phyloP scores from a whole-genome alignment of 2,113 vertebrate species.

The Tyto alba region DNA sequence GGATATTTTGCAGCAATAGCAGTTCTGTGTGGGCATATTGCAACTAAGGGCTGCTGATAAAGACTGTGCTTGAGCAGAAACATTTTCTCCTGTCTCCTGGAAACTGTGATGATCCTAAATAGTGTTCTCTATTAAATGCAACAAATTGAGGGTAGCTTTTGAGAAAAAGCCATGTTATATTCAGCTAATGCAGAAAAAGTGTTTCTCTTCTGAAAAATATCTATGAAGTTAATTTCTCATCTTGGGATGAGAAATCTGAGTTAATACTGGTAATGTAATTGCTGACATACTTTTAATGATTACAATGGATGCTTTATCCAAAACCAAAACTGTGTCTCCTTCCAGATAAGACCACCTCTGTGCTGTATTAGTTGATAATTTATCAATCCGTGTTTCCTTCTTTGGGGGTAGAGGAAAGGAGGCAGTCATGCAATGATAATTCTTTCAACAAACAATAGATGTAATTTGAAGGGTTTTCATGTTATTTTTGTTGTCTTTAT shows the following conservation, averaged over 20 bases:
- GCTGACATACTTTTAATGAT: background rate
- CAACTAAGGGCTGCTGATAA: background rate
- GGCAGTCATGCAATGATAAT: background rate
- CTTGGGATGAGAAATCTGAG: background rate
- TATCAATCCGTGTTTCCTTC: background rate
- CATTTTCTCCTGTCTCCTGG: background rate
- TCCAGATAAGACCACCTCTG: background rate
- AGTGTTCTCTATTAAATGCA: background rate
- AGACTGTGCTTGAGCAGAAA: background rate
- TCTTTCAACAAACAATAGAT: background rate
- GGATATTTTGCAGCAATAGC: background rate
- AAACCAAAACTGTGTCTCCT: background rate
- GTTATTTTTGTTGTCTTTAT: background rate
- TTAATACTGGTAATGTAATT: background rate
- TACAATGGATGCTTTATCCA: background rate
- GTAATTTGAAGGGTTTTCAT: background rate
- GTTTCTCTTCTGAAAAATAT: background rate
- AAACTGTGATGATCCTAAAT: background rate
- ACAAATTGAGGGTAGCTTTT: background rate
- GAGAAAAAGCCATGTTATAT: background rate
- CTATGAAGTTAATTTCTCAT: background rate
- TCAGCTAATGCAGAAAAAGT: background rate
- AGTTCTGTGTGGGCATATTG: background rate
- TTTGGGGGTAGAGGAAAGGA: background rate
- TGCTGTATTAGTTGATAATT: background rate